Evolutionary conservation across 2,888 invertebrate species (phyloP), one percentile per base, ranked within the genome.

Genomic region (Eupithecia exiguata): DNA sequence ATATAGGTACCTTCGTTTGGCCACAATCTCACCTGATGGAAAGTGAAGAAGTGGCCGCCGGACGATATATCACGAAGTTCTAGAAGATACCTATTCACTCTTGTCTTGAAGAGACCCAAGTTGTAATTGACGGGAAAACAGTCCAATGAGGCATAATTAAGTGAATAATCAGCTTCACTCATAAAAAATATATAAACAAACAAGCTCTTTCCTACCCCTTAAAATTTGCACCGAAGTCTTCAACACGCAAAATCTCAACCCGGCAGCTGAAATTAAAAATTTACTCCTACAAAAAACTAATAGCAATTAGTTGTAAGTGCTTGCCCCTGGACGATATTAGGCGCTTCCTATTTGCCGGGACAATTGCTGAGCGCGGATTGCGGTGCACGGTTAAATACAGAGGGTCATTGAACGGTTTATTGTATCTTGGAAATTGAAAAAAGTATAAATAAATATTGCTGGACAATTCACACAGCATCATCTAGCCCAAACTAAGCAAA

Each of bases 241-340:
- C 40, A 21, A 40, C 38, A 66, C 5, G 40, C 66, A 12, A 40
- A 9, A 35, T 9, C 14, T 12, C 16, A n/a, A 36, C 36, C 36
- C n/a, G 35, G 21, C 43, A 53, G 21, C 58, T 65, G 43, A 83
- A 84, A 84, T 85, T 82, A 84, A 84, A 83, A 80, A 75, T 79
- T 80, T 81, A 80, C 83, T 79, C 85, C 86, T 86, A 79, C 82
- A 84, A 84, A 86, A 88, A 83, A 74, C 77, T 77, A 78, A 78
- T 72, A 84, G 87, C 88, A 88, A 88, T 87, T 84, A 82, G 82
- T 83, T 81, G 80, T 82, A 84, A 84, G 77, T 82, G 78, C 75
- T 65, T 65, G 65, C 65, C 80, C 84, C 62, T 74, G 82, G 80
- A 78, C 81, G 81, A 84, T 88, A 87, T 85, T 84, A 87, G 88